Evolutionary conservation across 2,797 vertebrate species (phyloP).

Genomic region (Pagetopsis macropterus): DNA sequence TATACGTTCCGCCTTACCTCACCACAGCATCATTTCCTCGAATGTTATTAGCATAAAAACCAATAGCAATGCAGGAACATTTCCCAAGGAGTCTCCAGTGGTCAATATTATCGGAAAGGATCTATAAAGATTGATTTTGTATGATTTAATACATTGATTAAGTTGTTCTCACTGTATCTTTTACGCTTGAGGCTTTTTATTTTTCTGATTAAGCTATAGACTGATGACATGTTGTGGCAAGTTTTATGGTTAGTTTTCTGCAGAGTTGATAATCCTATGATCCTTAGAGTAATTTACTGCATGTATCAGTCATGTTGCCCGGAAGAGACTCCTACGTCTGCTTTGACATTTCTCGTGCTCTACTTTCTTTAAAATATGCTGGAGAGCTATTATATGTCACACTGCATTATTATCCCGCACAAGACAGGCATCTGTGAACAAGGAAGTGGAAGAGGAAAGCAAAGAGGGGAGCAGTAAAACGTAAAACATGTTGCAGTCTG

Average conservation of each 20-base stretch:
- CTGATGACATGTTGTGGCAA: slow-evolving; percentile 22
- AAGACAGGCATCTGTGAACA: slow-evolving; percentile 45
- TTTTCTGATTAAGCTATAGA: slow-evolving; percentile 9
- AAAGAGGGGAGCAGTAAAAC: slow-evolving; percentile 50
- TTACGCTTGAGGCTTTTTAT: background rate
- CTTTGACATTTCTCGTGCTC: slow-evolving; percentile 33
- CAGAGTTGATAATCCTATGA: slow-evolving; percentile 49
- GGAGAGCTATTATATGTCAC: slow-evolving; percentile 10
- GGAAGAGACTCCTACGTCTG: slow-evolving; percentile 48
- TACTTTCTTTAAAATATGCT: slow-evolving; percentile 25
- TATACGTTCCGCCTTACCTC: slow-evolving; percentile 50
- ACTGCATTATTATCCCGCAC: slow-evolving; percentile 17
- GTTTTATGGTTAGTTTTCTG: slow-evolving; percentile 25
- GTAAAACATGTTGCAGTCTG: slow-evolving; percentile 68
- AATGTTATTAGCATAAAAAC: slow-evolving; percentile 35
- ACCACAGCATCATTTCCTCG: slow-evolving; percentile 69
- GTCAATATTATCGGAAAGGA: too few relatives aligned
- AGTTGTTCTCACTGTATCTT: background rate
- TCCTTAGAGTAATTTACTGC: slow-evolving; percentile 41
- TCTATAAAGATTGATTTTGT: background rate
- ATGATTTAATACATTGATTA: background rate
- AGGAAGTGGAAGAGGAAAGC: slow-evolving; percentile 69
- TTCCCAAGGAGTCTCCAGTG: slow-evolving; percentile 10
- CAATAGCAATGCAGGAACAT: slow-evolving; percentile 15
- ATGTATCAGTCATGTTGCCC: slow-evolving; percentile 55